A percentile compares a stretch with the other conserved stretches of the same genome.
These are phyloP conservation scores for Homarus gammarus DNA, from an alignment of 2,888 invertebrate genomes.

Conservation along the genomic window DNA sequence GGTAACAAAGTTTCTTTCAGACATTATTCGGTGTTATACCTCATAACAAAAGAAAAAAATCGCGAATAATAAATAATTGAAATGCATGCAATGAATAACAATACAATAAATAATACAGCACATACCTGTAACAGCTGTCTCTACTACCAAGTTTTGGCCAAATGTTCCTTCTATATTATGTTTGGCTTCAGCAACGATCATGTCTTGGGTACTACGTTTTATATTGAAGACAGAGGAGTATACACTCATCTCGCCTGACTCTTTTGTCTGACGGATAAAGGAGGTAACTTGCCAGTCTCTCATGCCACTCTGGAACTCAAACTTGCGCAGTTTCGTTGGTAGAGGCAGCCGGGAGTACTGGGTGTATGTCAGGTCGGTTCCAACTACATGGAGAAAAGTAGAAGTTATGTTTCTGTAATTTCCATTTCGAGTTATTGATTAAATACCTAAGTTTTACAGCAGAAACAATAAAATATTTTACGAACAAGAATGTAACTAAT, in stretches of 20 bases:
- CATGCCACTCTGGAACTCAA: conserved; percentile 32
- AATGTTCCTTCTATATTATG: background rate
- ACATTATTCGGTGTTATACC: background rate
- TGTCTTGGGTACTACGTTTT: background rate
- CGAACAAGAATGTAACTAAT: background rate
- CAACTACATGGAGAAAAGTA: conserved; percentile 7
- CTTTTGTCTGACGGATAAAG: conserved; percentile 26
- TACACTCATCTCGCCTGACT: background rate
- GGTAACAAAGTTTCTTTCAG: background rate
- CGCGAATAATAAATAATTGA: background rate
- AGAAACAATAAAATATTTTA: background rate
- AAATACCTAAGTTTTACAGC: background rate
- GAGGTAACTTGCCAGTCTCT: conserved; percentile 19
- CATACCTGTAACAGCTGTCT: background rate
- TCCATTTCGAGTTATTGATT: background rate
- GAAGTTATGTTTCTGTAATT: too few relatives aligned
- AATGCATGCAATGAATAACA: background rate
- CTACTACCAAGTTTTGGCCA: background rate
- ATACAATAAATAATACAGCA: background rate
- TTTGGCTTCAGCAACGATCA: background rate
- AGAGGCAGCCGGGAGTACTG: background rate
- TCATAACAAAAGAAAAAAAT: too few relatives aligned
- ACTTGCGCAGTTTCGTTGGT: conserved; percentile 8
- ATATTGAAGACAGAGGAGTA: conserved; percentile 14
- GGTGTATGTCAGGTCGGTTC: background rate